Conservation (phyloP, 2,113 vertebrate genomes). For the Coryphaenoides rupestris region DNA sequence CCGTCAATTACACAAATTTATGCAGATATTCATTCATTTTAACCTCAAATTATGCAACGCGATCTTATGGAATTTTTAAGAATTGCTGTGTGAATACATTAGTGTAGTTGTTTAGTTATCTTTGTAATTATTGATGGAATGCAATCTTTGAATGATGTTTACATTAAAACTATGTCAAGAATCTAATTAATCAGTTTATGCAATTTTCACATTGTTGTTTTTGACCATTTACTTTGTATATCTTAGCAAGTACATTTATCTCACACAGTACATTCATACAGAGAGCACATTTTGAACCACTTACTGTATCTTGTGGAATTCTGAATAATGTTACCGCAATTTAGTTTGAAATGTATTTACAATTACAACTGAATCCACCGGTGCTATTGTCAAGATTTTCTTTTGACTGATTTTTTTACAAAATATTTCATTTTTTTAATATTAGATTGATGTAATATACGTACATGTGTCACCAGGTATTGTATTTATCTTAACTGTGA, state of each 20-base stretch:
- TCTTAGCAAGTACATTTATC: too few relatives aligned
- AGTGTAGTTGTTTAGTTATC: too few relatives aligned
- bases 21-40: neutral
- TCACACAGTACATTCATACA: neutral
- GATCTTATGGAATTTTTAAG: neutral
- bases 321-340: conserved; percentile 17
- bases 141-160: neutral
- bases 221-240: neutral
- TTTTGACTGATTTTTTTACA: conserved; percentile 17
- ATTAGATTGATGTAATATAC: conserved; percentile 35
- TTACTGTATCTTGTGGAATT: neutral
- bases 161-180: neutral
- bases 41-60: neutral
- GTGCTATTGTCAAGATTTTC: conserved; percentile 45
- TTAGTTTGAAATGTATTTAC: neutral
- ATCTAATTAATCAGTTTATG: neutral
- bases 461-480: conserved; percentile 54
- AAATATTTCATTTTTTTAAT: conserved; percentile 25
- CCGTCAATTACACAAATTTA: neutral
- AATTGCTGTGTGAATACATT: neutral
- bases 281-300: neutral
- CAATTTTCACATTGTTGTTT: neutral
- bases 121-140: too few relatives aligned
- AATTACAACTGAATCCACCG: conserved; percentile 30
- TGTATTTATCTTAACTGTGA: conserved; percentile 76